These are phyloP conservation scores for Brachionus rotundiformis DNA, from an alignment of 1,140 invertebrate genomes.

Conservation along the genomic window DNA sequence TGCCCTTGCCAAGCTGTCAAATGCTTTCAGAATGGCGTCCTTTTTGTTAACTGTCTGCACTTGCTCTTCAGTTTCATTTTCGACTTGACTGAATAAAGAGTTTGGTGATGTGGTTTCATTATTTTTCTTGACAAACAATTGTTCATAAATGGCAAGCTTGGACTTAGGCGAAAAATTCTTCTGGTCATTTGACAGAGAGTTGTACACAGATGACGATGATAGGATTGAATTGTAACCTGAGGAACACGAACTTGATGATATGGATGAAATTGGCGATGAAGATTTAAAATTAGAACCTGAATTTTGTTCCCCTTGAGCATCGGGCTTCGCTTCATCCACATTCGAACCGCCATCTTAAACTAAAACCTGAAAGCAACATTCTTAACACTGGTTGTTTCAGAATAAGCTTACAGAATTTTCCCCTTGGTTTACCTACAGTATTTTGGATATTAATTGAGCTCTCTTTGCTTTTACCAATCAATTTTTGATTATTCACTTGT, in stretches of 20 bases:
- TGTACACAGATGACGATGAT: neutral
- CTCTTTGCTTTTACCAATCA: neutral
- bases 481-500: neutral
- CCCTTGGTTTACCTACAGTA: constrained; percentile 21
- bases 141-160: constrained; percentile 25
- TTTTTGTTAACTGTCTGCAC: constrained; percentile 32
- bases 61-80: neutral
- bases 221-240: constrained; percentile 28
- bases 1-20: constrained; percentile 45
- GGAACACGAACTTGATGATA: constrained; percentile 40
- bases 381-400: neutral
- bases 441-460: neutral
- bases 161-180: constrained; percentile 32
- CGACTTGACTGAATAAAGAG: neutral
- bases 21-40: constrained; percentile 46
- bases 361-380: neutral
- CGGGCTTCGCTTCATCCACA: neutral
- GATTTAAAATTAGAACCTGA: constrained; percentile 41
- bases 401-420: constrained; percentile 32
- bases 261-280: constrained; percentile 37
- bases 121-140: constrained; percentile 21
- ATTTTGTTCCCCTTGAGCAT: neutral
- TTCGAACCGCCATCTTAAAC: constrained; percentile 2
- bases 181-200: neutral
- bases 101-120: constrained; percentile 22